Percentiles rank a stretch among this genome's conserved stretches.
Conservation (phyloP, 2,113 vertebrate species). For the Psittacus erithacus region DNA sequence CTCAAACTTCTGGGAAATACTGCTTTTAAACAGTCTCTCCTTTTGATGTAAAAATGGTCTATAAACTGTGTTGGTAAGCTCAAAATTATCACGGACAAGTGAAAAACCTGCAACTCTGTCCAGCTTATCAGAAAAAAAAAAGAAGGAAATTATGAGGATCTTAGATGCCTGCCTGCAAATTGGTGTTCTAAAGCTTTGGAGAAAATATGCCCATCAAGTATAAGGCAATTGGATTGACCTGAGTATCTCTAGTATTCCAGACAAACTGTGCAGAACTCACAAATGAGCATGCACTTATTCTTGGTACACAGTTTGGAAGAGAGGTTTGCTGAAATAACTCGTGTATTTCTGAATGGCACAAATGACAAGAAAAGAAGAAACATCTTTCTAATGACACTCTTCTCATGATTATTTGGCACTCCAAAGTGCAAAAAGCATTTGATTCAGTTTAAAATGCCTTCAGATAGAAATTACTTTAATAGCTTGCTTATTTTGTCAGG, state of each 20-base stretch:
- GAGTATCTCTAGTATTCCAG: not conserved
- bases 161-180: not conserved
- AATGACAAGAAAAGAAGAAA: not conserved
- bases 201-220: not conserved
- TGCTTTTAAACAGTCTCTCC: not conserved
- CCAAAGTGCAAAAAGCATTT: not conserved
- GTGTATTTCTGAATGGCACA: not conserved
- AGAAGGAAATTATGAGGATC: not conserved
- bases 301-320: not conserved
- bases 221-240: not conserved
- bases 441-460: not conserved
- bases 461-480: not conserved
- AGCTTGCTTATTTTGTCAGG: not conserved
- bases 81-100: not conserved
- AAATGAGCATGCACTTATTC: not conserved
- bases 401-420: not conserved
- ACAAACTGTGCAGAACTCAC: not conserved
- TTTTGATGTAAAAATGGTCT: not conserved
- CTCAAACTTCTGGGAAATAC: not conserved
- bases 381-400: not conserved
- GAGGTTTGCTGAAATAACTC: not conserved
- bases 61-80: not conserved
- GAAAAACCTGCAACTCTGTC: not conserved
- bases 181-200: not conserved
- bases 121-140: not conserved